A percentile compares a stretch with the other conserved stretches of the same genome.
phyloP scores from a whole-genome alignment of 2,888 invertebrate species.

The Liposcelis brunnea region DNA sequence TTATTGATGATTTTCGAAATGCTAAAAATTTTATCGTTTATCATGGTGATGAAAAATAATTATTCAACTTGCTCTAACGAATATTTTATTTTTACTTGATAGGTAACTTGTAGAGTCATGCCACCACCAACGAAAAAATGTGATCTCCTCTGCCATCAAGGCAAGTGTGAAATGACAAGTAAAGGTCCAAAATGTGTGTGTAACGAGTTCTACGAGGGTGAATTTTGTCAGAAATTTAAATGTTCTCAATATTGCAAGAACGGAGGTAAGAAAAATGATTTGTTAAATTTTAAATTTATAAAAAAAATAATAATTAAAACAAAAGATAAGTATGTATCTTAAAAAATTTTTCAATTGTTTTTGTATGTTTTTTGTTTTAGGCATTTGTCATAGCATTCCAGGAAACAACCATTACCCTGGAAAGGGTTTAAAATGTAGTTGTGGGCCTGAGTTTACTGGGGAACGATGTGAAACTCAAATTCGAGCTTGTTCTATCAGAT shows the following conservation, averaged over 20 bases:
- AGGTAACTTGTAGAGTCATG: too few species aligned
- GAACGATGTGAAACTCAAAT: slow-evolving; percentile 42
- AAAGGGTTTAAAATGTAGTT: slow-evolving; percentile 32
- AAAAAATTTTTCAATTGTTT: not conserved
- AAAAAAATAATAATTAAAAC: too few species aligned
- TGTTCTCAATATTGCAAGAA: slow-evolving; percentile 52
- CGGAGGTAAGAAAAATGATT: slow-evolving; percentile 28
- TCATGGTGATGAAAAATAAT: too few species aligned
- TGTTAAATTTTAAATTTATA: too few species aligned
- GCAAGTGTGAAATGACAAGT: slow-evolving; percentile 35
- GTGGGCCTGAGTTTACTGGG: slow-evolving; percentile 46
- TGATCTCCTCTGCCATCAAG: slow-evolving; percentile 39
- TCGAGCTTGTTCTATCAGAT: slow-evolving; percentile 35
- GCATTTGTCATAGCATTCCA: slow-evolving; percentile 32
- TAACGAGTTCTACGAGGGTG: slow-evolving; percentile 42
- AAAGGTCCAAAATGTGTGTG: slow-evolving; percentile 45
- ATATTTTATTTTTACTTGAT: too few species aligned
- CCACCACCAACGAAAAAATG: slow-evolving; percentile 24
- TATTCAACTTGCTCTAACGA: too few species aligned
- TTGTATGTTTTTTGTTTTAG: slow-evolving; percentile 19
- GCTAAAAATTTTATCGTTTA: too few species aligned
- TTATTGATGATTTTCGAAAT: too few species aligned
- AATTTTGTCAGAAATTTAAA: slow-evolving; percentile 46
- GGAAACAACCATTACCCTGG: slow-evolving; percentile 17
- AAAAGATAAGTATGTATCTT: not conserved